Evolutionary conservation across 1,140 invertebrate genomes (phyloP), one percentile per base, ranked within the genome.

Genomic region (Euglossa dilemma): DNA sequence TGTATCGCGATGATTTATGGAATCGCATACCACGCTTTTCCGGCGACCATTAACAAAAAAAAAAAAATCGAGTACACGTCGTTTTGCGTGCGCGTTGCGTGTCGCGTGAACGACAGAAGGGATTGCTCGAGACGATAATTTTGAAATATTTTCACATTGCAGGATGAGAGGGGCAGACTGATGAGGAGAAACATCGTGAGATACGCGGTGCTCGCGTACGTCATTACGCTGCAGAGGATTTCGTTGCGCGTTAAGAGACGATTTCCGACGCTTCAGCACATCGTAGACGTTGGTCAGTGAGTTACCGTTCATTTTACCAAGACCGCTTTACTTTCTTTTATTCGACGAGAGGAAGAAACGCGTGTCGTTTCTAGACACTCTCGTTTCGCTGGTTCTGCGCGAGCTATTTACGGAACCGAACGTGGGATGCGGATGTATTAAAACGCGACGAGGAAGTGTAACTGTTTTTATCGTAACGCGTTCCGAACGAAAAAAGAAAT

Each of bases 131-230:
- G 23, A 11, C 23, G 36, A 83, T 83, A 83, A 82, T 76, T 67
- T 76, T 59, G 45, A 59, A 76, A 82, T 57, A 45, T 83, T 85
- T 72, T 69, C 84, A 63, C 89, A 79, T 95, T 95, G 57, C 95
- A 98, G 97, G 97, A 98, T 90, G 97, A 98, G 94, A 96, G 97
- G 79, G 97, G 97, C 83, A 96, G 97, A 83, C 95, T 98, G 85
- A 98, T 98, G 97, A 95, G 97, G 84, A 95, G 98, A 88, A 98
- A 98, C 88, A 98, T 99, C 83, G 98, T 98, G 84, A 95, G 98
- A 70, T 99, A 98, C 89, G 97, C 98, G 80, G 97, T 98, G 87
- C 95, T 99, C 84, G 96, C 97, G 14, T 98, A 98, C 93, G 97
- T 98, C 69, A 98, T 98, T 84, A 98, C 97, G 0, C 94, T 98